These are phyloP conservation scores for Cyclophora albipunctata DNA, from an alignment of 2,888 invertebrate species.

Conservation along the genomic window DNA sequence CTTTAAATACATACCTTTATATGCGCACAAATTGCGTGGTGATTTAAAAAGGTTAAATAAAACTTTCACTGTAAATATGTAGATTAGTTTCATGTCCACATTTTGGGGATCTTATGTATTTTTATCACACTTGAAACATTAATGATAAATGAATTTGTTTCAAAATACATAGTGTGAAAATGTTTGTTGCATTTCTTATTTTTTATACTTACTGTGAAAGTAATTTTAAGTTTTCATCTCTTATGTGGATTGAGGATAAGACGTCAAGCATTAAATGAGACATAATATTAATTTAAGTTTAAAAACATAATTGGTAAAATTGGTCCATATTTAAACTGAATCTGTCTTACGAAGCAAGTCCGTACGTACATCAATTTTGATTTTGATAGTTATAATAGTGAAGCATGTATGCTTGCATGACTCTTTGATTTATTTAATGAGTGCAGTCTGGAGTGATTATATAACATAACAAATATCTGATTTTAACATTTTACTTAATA, in stretches of 20 bases:
- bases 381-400: slow-evolving; percentile 33
- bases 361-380: slow-evolving; percentile 54
- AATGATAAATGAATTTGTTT: no score
- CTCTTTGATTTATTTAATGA: slow-evolving; percentile 35
- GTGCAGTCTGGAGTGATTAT: slow-evolving; percentile 45
- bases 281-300: slow-evolving; percentile 56
- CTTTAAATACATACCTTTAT: no score
- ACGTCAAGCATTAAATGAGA: slow-evolving; percentile 38
- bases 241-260: slow-evolving; percentile 22
- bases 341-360: slow-evolving; percentile 43
- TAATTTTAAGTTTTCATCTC: slow-evolving; percentile 37
- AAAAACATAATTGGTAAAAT: slow-evolving; percentile 32
- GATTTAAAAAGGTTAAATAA: no score
- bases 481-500: slow-evolving; percentile 15
- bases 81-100: no score
- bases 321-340: slow-evolving; percentile 31
- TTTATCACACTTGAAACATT: no score
- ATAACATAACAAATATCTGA: slow-evolving; percentile 14
- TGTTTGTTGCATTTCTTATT: slow-evolving; percentile 21
- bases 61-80: no score
- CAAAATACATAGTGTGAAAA: no score
- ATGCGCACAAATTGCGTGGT: no score
- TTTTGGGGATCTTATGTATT: no score
- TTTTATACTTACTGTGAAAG: slow-evolving; percentile 28
- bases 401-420: slow-evolving; percentile 61